Conservation (phyloP, 2,113 vertebrate genomes). For the Aegypius monachus region DNA sequence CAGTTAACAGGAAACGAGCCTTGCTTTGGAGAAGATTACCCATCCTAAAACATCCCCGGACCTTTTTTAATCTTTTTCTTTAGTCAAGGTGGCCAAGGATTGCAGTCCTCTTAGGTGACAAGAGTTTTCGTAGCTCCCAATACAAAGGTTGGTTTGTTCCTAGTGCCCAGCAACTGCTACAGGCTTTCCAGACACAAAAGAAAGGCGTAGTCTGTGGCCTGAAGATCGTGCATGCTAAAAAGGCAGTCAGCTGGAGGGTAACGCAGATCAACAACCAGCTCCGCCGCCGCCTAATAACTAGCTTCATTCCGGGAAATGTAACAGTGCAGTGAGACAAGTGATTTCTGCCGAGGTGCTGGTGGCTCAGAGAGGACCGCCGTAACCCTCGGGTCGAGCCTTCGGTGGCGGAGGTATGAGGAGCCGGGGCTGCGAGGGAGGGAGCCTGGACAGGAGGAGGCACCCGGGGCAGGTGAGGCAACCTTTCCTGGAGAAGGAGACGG, state of each 20-base stretch:
- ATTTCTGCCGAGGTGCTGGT: not conserved
- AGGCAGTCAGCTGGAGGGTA: constrained; percentile 47
- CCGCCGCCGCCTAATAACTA: not conserved
- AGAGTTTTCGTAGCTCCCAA: not conserved
- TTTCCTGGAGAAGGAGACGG: not conserved
- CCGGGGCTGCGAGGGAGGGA: not conserved
- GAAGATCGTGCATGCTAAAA: constrained; percentile 62
- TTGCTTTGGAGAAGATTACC: not conserved
- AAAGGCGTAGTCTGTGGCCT: constrained; percentile 65
- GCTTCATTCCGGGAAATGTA: not conserved
- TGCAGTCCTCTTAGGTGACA: not conserved
- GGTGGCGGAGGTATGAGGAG: not conserved
- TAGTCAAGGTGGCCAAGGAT: not conserved
- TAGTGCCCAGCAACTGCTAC: constrained; percentile 30
- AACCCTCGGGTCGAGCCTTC: not conserved
- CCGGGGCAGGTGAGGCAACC: constrained; percentile 10
- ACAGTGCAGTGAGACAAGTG: not conserved
- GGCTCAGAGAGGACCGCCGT: not conserved
- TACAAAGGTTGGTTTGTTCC: constrained; percentile 31
- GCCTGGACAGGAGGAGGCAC: not conserved
- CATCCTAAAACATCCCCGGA: not conserved
- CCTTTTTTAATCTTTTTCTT: not conserved
- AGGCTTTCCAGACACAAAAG: constrained; percentile 63
- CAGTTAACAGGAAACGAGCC: not conserved
- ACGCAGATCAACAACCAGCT: not conserved